Percentiles rank a stretch among this genome's conserved stretches.
Conservation (phyloP, 2,113 vertebrate genomes). For the Rhodinocichla rosea region DNA sequence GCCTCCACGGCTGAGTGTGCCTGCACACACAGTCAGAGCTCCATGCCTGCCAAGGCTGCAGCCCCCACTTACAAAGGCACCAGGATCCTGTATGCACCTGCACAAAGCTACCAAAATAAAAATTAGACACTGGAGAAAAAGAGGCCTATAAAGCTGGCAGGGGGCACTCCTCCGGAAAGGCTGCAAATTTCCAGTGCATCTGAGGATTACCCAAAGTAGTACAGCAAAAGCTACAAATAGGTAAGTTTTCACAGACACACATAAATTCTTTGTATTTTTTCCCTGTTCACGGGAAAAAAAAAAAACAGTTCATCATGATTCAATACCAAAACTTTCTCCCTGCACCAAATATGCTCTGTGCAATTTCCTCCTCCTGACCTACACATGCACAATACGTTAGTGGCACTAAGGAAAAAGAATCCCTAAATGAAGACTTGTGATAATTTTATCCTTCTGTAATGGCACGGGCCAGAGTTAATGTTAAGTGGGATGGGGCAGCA, state of each 20-base stretch:
- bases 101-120: background rate
- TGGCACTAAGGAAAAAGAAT: background rate
- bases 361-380: background rate
- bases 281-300: background rate
- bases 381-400: background rate
- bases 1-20: background rate
- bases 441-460: constrained; percentile 48
- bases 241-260: background rate
- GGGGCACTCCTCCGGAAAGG: background rate
- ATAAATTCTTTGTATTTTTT: background rate
- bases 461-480: constrained; percentile 39
- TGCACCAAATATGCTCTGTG: background rate
- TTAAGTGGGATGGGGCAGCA: constrained; percentile 51
- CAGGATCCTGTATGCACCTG: background rate
- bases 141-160: background rate
- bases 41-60: background rate
- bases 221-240: background rate
- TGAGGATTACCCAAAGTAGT: background rate
- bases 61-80: background rate
- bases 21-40: background rate
- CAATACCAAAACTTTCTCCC: background rate
- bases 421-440: constrained; percentile 4
- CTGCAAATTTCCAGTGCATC: background rate
- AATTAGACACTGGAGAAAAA: background rate
- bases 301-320: background rate